Evolutionary conservation across 2,888 invertebrate genomes (phyloP), one percentile per base, ranked within the genome.

Genomic region (Leistus spinibarbis): DNA sequence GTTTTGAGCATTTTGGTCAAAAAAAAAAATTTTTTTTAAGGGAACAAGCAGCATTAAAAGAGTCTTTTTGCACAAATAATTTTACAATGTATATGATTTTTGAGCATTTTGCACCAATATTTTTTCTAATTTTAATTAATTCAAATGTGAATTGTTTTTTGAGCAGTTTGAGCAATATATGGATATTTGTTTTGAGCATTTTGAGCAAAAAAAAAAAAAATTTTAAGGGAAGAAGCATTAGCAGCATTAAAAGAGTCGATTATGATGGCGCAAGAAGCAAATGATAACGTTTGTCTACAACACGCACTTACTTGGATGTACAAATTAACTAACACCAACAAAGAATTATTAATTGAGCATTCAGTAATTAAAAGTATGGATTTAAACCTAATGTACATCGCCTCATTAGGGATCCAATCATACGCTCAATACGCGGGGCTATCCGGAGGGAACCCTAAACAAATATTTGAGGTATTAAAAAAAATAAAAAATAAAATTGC

Each of bases 221-320:
- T 40, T 40, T 10, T 40, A 40, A 95, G 94, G 77, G 89, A 91
- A 65, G 92, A 95, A 83, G 95, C 95, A 0, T 85, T 93, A 82
- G 90, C 91, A 76, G 92, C 95, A 16, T 88, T 97, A n/a, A 91
- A 92, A 79, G 97, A 97, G 86, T 94, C 96, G 9, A 91, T 97
- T 70, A 92, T 92, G 85, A 89, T 95, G 82, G 95, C 96, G 2
- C 96, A 97, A 84, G 95, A 96, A 86, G 92, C 93, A 75, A 94
- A 92, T 76, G 97, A 97, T 84, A 92, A 92, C 81, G 89, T 93
- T 71, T 96, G 96, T 82, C 87, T 96, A 70, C 95, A 95, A 84
- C 91, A 95, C 82, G 94, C 95, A 69, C 91, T 94, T 81, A 93
- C 93, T 66, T 97, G 95, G 96, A 89, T 95, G 80, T 90, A 90